phyloP scores from a whole-genome alignment of 2,797 vertebrate species.

The Diglossa cyanea region DNA sequence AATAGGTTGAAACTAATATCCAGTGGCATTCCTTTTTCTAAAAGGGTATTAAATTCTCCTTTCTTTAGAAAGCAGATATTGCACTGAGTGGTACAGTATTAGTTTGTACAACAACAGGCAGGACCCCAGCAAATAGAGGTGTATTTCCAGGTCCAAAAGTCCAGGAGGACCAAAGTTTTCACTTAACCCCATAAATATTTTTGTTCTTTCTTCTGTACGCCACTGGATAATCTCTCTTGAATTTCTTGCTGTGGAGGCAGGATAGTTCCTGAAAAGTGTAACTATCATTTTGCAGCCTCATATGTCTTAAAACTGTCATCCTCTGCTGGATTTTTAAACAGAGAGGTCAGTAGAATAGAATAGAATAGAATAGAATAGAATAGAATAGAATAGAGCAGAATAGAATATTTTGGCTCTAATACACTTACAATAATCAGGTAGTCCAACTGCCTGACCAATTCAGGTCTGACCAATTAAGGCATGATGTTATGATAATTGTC shows the following conservation, averaged over 20 bases:
- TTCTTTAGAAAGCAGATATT: neutral
- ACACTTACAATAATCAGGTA: neutral
- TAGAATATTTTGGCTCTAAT: neutral
- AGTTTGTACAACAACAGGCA: neutral
- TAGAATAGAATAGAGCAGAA: neutral
- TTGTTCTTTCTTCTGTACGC: neutral
- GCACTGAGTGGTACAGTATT: neutral
- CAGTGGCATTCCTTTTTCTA: neutral
- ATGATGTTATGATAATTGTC: neutral
- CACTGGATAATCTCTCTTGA: neutral
- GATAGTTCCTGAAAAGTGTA: neutral
- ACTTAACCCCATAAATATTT: neutral
- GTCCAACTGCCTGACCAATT: neutral
- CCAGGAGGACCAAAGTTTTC: neutral
- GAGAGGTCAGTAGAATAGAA: rapidly evolving
- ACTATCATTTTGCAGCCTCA: neutral
- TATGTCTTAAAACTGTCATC: neutral
- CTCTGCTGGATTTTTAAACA: neutral
- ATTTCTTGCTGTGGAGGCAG: rapidly evolving
- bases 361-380: neutral
- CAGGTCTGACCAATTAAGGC: neutral
- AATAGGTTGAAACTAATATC: neutral
- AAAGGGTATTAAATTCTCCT: neutral
- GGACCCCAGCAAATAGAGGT: neutral
- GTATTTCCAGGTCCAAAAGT: neutral